Base-by-base conservation (phyloP, 2,888 invertebrate genomes). In the Cosmorhoe ocellata region DNA sequence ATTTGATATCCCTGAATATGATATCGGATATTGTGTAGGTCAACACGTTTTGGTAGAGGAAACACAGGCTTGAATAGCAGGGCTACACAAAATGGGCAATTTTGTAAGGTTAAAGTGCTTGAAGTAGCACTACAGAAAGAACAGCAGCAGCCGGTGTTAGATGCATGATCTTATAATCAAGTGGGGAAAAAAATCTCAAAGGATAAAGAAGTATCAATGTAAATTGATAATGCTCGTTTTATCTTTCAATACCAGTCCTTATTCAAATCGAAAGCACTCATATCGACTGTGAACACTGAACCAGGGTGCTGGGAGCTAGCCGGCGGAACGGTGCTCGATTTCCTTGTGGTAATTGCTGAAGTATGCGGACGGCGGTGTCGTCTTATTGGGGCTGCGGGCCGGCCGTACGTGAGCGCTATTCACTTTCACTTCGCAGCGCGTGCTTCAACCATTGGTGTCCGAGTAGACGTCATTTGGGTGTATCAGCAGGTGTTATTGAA, bases 331-430 rank as follows among this genome's bases (percentile, higher is more conserved):
- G 69, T 75, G 74, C 79, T 80, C 58, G 84, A 87, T 85, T 88
- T 89, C 88, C 88, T 89, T 69, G 87, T 84, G 84, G 82, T 87
- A 88, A 88, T 89, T 87, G 85, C 74, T 74, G 81, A 80, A 86
- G 86, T 87, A 89, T 87, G 88, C 86, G 88, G 88, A 89, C 84
- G 80, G 40, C 45, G 36, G 78, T 81, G 84, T 84, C 85, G 84
- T 88, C 86, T 87, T 87, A 86, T 85, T 88, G 88, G 87, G 86
- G 84, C 84, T 83, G 74, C 76, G 74, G 71, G 68, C 72, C 72
- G 82, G 62, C 69, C 73, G 85, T 86, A 84, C 87, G 87, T 86
- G 87, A 81, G 81, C 80, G 74, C 74, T 79, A 73, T 83, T 87
- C 86, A 90, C 89, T 89, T 90, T 89, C 89, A 89, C 89, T 89